These are phyloP conservation scores for Epinephelus cyanopodus DNA, from an alignment of 2,113 vertebrate genomes.

Conservation along the genomic window DNA sequence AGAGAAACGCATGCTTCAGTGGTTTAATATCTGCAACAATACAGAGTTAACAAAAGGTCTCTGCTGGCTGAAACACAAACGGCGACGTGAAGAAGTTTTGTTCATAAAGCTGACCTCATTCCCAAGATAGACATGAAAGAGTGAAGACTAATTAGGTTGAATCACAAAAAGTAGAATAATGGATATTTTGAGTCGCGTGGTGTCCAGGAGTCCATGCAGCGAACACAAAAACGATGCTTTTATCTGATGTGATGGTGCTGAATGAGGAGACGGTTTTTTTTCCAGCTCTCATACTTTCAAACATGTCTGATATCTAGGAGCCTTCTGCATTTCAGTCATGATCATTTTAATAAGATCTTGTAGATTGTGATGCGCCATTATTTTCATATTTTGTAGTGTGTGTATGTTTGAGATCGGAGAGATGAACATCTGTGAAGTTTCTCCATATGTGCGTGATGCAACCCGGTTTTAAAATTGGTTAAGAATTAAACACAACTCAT, in stretches of 20 bases:
- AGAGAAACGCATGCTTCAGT: not conserved
- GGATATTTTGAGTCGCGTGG: not conserved
- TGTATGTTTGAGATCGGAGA: no score
- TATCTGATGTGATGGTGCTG: constrained; percentile 3
- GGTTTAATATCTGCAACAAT: constrained; percentile 30
- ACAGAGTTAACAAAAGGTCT: not conserved
- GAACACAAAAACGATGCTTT: not conserved
- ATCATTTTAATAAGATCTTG: no score
- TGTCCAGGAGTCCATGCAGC: not conserved
- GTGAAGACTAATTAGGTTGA: not conserved
- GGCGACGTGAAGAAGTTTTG: not conserved
- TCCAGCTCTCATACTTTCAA: no score
- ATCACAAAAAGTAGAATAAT: not conserved
- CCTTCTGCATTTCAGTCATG: no score
- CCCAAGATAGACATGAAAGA: no score
- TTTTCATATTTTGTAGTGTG: no score
- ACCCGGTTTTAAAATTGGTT: no score
- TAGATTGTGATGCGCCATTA: no score
- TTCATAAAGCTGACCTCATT: not conserved
- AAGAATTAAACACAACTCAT: no score
- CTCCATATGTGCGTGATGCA: no score
- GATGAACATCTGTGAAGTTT: no score
- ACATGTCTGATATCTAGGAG: no score
- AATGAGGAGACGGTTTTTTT: constrained; percentile 35
- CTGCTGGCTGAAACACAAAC: not conserved